Conservation (phyloP, 2,888 invertebrate species). For the Tupiocoris notatus region DNA sequence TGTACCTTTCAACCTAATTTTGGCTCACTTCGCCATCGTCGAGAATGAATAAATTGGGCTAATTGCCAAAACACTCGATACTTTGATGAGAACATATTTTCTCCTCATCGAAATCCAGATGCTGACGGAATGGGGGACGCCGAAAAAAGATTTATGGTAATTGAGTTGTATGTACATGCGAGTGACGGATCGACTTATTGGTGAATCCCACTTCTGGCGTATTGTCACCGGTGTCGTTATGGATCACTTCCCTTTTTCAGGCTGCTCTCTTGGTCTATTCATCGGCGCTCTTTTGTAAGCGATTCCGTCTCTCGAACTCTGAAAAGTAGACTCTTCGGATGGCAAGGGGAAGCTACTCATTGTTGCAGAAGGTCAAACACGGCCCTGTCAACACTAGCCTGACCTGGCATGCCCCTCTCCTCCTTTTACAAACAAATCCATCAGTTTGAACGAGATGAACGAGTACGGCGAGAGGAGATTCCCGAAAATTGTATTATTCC, state of each 20-base stretch:
- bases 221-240: constrained; percentile 6
- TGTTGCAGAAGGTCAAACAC: constrained; percentile 36
- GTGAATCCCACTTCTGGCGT: constrained; percentile 23
- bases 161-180: constrained; percentile 4
- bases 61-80: too few species aligned
- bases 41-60: too few species aligned
- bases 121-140: not conserved
- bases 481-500: constrained; percentile 25
- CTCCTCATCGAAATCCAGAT: not conserved
- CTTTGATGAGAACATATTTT: too few species aligned
- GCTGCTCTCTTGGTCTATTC: not conserved
- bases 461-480: too few species aligned
- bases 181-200: constrained; percentile 34
- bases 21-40: too few species aligned
- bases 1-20: too few species aligned
- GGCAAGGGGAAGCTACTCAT: not conserved
- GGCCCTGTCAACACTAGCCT: constrained; percentile 34
- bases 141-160: constrained; percentile 17
- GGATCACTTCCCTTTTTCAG: constrained; percentile 21
- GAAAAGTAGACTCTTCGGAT: not conserved
- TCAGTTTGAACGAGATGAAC: too few species aligned
- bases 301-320: not conserved
- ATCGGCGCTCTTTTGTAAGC: constrained; percentile 19
- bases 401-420: too few species aligned
- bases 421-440: not conserved